Conservation (phyloP, 2,797 vertebrate genomes). For the Oreochromis grahami region DNA sequence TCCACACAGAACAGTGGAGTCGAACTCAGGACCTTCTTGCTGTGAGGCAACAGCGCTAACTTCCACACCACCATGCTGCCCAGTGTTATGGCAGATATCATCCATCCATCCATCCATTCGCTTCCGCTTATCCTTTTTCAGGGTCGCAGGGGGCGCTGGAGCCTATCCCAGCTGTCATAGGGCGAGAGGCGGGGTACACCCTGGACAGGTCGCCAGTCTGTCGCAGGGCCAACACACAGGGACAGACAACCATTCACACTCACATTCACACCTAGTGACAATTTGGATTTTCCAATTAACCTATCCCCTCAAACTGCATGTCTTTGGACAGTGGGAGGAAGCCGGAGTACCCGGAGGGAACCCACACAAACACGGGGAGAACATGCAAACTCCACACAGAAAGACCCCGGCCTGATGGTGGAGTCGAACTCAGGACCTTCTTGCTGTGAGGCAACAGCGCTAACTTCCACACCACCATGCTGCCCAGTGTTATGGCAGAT, state of each 20-base stretch:
- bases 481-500: background rate
- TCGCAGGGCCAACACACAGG: too few species aligned
- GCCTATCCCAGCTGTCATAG: too few species aligned
- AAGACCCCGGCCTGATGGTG: too few species aligned
- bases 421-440: background rate
- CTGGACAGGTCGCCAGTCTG: too few species aligned
- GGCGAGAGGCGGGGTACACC: too few species aligned
- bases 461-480: background rate
- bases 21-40: background rate
- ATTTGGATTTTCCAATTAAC: too few species aligned
- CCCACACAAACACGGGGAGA: too few species aligned
- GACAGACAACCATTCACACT: too few species aligned
- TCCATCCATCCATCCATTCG: too few species aligned
- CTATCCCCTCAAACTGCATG: background rate
- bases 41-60: background rate
- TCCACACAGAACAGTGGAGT: background rate
- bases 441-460: background rate
- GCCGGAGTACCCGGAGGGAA: background rate
- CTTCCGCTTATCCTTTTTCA: too few species aligned
- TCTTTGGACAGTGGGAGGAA: accelerated
- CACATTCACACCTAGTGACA: too few species aligned
- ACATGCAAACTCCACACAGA: background rate
- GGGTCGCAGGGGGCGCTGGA: too few species aligned
- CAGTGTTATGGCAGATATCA: background rate
- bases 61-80: background rate